Evolutionary conservation across 2,113 vertebrate species (phyloP), one percentile per base, ranked within the genome.

Genomic region (Protobothrops mucrosquamatus): DNA sequence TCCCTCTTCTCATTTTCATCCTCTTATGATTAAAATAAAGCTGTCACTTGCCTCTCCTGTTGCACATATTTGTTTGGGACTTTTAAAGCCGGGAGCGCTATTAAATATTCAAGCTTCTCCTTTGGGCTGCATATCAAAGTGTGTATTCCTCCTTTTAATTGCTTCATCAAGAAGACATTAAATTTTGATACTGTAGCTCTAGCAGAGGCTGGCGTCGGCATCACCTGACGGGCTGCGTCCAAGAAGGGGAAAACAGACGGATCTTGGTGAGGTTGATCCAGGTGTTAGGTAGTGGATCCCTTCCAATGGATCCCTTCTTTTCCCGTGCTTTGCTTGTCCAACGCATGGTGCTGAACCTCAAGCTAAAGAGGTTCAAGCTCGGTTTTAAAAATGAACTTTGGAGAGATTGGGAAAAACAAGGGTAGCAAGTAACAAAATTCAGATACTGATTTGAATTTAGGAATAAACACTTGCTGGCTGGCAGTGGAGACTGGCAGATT

Each of bases 41-140:
- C 91, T 96, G 96, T 96, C 97, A 97, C 93, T 4, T 91, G 92
- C 92, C 92, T 91, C 87, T 91, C 69, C 86, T 92, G 90, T 94
- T 95, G 95, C 88, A 87, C 92, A 88, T 92, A 93, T 93, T 96
- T 94, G 93, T 69, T 69, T 52, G 95, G 89, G 96, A 96, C 93
- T 95, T 97, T 96, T 96, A 96, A 97, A 97, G 95, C 88, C 43
- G 91, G 89, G 54, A 96, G 95, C 22, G 29, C 61, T 95, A 95
- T 97, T 94, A 97, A 96, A 96, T 96, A 96, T 95, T 96, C 96
- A 96, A 46, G 57, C 93, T 88, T n/a, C 29, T 93, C 96, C 95
- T 96, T 93, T 94, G 94, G 95, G 95, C 93, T 95, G 86, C 92
- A 89, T 95, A 96, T 95, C 94, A 81, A 93, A 95, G 95, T 56